Percentiles rank a stretch among this genome's conserved stretches.
Conservation (phyloP, 2,113 vertebrate genomes). For the Danionella cerebrum region DNA sequence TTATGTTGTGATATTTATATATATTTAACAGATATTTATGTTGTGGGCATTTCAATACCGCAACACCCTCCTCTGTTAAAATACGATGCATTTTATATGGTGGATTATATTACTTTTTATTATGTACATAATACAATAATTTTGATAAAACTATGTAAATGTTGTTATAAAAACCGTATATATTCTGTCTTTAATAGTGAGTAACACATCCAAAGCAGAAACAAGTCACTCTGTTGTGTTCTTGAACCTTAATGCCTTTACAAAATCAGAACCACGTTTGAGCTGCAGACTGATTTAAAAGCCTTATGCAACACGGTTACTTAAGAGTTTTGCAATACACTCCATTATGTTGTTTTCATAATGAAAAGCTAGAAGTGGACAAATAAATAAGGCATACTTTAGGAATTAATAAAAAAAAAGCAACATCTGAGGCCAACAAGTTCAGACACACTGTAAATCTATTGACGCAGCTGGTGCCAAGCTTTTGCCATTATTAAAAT, state of each 20-base stretch:
- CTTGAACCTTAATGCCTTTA: neutral
- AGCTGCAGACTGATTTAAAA: neutral
- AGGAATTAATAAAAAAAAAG: neutral
- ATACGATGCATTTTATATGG: too few relatives aligned
- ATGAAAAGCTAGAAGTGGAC: neutral
- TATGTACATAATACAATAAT: too few relatives aligned
- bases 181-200: neutral
- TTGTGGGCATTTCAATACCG: too few relatives aligned
- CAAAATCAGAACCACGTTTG: neutral
- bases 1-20: too few relatives aligned
- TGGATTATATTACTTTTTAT: too few relatives aligned
- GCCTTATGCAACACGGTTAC: conserved; percentile 1
- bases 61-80: too few relatives aligned
- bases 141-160: too few relatives aligned
- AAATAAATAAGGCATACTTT: neutral
- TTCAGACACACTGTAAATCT: neutral
- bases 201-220: neutral
- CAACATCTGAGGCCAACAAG: neutral
- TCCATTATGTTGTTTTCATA: neutral
- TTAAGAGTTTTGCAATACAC: neutral
- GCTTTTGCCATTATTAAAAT: neutral
- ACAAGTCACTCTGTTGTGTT: neutral
- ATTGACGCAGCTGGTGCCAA: neutral
- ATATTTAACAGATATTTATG: too few relatives aligned
- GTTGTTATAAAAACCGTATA: too few relatives aligned